Evolutionary conservation across 2,888 invertebrate species (phyloP).

Genomic region (Eupithecia insigniata): DNA sequence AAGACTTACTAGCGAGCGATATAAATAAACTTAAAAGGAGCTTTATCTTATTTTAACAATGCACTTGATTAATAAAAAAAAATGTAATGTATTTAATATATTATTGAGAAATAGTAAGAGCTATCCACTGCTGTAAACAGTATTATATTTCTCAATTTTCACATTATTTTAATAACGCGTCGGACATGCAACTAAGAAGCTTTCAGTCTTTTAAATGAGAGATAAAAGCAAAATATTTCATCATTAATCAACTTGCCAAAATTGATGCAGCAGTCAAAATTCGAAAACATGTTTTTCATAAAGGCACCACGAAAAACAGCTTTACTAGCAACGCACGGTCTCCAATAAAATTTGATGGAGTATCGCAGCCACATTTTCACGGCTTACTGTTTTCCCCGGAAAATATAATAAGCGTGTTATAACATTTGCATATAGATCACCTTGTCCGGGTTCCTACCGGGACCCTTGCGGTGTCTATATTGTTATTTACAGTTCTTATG

Average conservation of each 20-base stretch:
- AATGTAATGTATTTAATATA: no score
- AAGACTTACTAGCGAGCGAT: no score
- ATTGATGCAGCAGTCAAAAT: constrained; percentile 45
- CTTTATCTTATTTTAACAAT: no score
- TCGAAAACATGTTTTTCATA: constrained; percentile 61
- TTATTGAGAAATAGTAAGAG: no score
- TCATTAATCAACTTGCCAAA: constrained; percentile 49
- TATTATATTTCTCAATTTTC: background rate
- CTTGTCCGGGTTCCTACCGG: constrained; percentile 52
- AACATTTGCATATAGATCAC: constrained; percentile 84
- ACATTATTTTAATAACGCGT: background rate
- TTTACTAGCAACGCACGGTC: constrained; percentile 51
- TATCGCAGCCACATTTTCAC: constrained; percentile 65
- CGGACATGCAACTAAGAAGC: background rate
- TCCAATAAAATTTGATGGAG: constrained; percentile 77
- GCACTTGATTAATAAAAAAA: no score
- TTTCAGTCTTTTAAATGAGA: background rate
- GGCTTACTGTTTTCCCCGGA: constrained; percentile 70
- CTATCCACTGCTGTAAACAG: no score
- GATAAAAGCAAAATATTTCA: constrained; percentile 13
- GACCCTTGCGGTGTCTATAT: constrained; percentile 58
- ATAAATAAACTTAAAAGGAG: no score
- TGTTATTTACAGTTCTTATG: constrained; percentile 74
- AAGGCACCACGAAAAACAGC: constrained; percentile 47
- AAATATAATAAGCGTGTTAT: constrained; percentile 83